phyloP scores from a whole-genome alignment of 2,888 invertebrate species.

The Diarsia dahlii region DNA sequence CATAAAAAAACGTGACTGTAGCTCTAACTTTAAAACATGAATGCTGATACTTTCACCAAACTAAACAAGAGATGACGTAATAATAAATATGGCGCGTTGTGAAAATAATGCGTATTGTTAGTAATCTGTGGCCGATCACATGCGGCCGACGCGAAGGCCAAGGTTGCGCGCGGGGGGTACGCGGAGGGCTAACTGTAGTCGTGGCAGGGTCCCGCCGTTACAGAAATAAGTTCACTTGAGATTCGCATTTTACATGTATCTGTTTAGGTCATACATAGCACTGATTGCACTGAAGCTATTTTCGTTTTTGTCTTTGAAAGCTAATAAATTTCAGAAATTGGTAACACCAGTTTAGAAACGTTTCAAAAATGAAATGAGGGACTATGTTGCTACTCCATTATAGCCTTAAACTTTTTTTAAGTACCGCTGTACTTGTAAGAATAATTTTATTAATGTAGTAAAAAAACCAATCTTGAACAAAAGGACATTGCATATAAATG shows the following conservation, averaged over 20 bases:
- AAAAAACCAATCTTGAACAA: background rate
- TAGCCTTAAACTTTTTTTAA: background rate
- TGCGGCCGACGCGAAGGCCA: slow-evolving; percentile 75
- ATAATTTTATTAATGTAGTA: no score
- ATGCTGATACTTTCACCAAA: slow-evolving; percentile 57
- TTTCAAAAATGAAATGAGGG: background rate
- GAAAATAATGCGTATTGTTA: slow-evolving; percentile 64
- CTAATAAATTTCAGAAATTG: background rate
- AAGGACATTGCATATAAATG: background rate
- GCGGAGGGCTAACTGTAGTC: slow-evolving; percentile 66
- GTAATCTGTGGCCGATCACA: slow-evolving; percentile 65
- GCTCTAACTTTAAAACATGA: slow-evolving; percentile 23
- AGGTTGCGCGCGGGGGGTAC: slow-evolving; percentile 72
- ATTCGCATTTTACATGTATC: slow-evolving; percentile 33
- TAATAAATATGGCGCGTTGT: slow-evolving; percentile 52
- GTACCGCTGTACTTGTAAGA: no score
- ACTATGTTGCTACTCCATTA: background rate
- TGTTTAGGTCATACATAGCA: slow-evolving; percentile 5
- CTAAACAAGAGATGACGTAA: slow-evolving; percentile 56
- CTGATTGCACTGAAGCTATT: slow-evolving; percentile 1
- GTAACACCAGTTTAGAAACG: background rate
- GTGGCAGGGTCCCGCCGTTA: slow-evolving; percentile 53
- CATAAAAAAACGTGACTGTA: background rate
- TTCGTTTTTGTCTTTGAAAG: background rate
- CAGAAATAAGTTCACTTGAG: slow-evolving; percentile 52